Percentiles rank a stretch among this genome's conserved stretches.
These are phyloP conservation scores for Nebria salina DNA, from an alignment of 2,888 invertebrate species.

Conservation along the genomic window DNA sequence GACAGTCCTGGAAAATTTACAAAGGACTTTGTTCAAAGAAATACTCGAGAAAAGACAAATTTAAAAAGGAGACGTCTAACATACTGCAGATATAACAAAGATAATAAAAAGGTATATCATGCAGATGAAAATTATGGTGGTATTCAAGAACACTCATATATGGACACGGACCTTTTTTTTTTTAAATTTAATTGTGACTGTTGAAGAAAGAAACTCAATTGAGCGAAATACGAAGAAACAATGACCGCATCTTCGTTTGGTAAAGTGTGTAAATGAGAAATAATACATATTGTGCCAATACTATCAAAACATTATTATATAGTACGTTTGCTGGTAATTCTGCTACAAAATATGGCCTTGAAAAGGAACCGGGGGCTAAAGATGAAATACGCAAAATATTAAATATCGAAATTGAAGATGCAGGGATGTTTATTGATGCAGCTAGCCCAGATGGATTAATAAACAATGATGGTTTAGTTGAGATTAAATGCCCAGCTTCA, in stretches of 20 bases:
- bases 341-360: not conserved
- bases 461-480: conserved; percentile 7
- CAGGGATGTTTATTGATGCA: conserved; percentile 4
- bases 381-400: not conserved
- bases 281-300: too few species aligned
- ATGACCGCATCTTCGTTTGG: not conserved
- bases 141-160: conserved; percentile 20
- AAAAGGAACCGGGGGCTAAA: conserved; percentile 5
- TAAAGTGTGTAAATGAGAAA: not conserved
- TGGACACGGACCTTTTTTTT: conserved; percentile 2
- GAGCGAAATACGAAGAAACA: not conserved
- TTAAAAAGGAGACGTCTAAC: not conserved
- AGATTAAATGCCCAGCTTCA: conserved; percentile 12
- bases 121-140: conserved; percentile 18
- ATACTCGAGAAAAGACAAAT: not conserved
- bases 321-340: not conserved
- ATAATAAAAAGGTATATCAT: not conserved
- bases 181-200: not conserved
- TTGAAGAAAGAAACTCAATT: not conserved
- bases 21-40: not conserved
- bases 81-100: not conserved
- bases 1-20: not conserved
- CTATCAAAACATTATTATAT: not conserved
- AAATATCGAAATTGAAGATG: conserved; percentile 8
- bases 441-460: conserved; percentile 12